Percentiles rank a stretch among this genome's conserved stretches.
These are phyloP conservation scores for Psammodynastes pulverulentus DNA, from an alignment of 2,113 vertebrate species.

Conservation along the genomic window DNA sequence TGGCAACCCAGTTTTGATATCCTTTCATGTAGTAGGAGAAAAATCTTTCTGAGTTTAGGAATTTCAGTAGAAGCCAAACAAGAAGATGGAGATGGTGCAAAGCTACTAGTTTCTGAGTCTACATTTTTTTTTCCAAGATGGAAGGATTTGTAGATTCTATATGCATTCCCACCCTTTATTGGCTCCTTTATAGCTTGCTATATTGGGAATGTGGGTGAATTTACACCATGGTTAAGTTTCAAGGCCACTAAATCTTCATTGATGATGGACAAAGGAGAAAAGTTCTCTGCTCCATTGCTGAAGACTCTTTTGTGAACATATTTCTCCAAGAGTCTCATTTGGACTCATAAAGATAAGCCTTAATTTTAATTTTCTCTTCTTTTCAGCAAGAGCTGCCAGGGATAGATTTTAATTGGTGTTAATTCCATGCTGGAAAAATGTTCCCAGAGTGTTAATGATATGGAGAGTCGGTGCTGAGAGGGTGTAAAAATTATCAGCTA, in stretches of 20 bases:
- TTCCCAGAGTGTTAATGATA: constrained; percentile 58
- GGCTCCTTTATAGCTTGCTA: neutral
- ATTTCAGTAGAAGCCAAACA: neutral
- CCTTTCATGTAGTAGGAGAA: neutral
- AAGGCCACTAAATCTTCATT: neutral
- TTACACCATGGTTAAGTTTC: neutral
- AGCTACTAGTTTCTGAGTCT: neutral
- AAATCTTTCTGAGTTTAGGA: neutral
- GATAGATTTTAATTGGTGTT: constrained; percentile 61
- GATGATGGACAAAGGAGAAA: neutral
- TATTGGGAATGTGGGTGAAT: neutral
- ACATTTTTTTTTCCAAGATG: neutral
- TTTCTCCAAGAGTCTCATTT: constrained; percentile 41
- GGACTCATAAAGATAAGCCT: constrained; percentile 23
- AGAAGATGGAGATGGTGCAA: neutral
- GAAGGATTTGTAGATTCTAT: neutral
- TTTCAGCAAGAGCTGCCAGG: constrained; percentile 39
- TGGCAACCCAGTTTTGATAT: neutral
- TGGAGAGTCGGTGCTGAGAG: constrained; percentile 31
- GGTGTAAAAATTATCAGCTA: constrained; percentile 42
- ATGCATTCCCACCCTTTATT: neutral
- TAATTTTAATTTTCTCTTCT: constrained; percentile 36
- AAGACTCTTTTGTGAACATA: constrained; percentile 3
- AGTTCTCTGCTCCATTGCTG: neutral
- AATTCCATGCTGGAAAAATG: constrained; percentile 48